phyloP scores from a whole-genome alignment of 2,113 vertebrate species.

The Cercopithecus mona region DNA sequence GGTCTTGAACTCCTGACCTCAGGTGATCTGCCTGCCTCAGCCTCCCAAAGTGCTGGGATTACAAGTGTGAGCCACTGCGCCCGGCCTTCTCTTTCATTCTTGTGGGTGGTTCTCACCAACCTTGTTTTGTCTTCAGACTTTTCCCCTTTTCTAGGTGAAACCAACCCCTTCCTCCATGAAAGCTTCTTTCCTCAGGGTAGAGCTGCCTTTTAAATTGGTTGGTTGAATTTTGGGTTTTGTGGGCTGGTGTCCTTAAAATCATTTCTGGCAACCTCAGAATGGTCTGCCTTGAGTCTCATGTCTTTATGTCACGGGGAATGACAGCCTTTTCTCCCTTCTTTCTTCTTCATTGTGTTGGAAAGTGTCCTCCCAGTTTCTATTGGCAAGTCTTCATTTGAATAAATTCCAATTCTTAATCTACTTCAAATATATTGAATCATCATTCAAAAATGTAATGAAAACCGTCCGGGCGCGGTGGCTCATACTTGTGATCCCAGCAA shows the following conservation, averaged over 20 bases:
- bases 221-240: not conserved
- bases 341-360: not conserved
- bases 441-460: conserved; percentile 1
- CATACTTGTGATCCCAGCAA: no score
- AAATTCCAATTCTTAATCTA: conserved; percentile 14
- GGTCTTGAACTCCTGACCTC: no score
- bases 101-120: not conserved
- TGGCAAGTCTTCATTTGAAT: not conserved
- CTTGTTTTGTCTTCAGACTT: not conserved
- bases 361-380: not conserved
- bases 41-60: no score
- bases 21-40: no score
- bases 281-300: not conserved
- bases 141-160: not conserved
- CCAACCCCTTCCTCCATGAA: not conserved
- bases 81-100: not conserved
- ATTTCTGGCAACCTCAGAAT: not conserved
- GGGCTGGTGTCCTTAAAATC: not conserved
- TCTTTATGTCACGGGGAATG: not conserved
- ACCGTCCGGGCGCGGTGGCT: not conserved
- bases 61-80: no score
- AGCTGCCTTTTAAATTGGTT: not conserved
- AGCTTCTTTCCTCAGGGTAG: not conserved
- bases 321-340: not conserved
- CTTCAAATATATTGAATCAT: not conserved